phyloP scores from a whole-genome alignment of 2,888 invertebrate species.

The Epinotia nisella region DNA sequence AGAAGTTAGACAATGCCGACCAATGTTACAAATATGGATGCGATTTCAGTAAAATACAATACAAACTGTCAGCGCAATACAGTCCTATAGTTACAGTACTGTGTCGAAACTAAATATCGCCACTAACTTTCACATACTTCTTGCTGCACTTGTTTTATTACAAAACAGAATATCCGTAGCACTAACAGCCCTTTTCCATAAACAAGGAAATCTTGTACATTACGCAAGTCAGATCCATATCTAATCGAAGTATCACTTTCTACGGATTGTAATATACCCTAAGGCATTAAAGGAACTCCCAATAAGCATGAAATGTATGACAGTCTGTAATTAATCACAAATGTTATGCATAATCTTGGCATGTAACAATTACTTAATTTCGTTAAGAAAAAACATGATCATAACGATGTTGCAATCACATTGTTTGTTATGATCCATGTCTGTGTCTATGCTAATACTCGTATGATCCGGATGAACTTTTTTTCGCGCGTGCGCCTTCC shows the following conservation, averaged over 20 bases:
- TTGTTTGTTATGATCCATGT: conserved; percentile 27
- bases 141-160: conserved; percentile 9
- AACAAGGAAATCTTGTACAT: conserved; percentile 26
- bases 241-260: conserved; percentile 32
- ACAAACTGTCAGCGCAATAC: not conserved
- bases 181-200: conserved; percentile 25
- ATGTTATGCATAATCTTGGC: conserved; percentile 25
- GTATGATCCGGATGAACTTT: conserved; percentile 37
- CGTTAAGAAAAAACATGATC: conserved; percentile 18
- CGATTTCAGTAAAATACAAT: conserved; percentile 17
- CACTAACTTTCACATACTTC: conserved; percentile 21
- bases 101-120: conserved; percentile 4
- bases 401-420: conserved; percentile 37
- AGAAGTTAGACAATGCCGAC: conserved; percentile 18
- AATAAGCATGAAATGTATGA: conserved; percentile 14
- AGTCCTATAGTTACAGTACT: not conserved
- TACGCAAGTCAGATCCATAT: conserved; percentile 27
- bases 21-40: not conserved
- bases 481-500: conserved; percentile 38
- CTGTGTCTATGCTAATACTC: conserved; percentile 27
- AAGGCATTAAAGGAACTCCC: conserved; percentile 2
- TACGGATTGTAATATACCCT: conserved; percentile 18
- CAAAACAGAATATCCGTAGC: conserved; percentile 32
- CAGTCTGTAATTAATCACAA: conserved; percentile 39
- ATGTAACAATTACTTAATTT: conserved; percentile 27